A percentile compares a stretch with the other conserved stretches of the same genome.
Evolutionary conservation across 2,797 vertebrate species (phyloP).

Genomic region (Enteromius treurensis): DNA sequence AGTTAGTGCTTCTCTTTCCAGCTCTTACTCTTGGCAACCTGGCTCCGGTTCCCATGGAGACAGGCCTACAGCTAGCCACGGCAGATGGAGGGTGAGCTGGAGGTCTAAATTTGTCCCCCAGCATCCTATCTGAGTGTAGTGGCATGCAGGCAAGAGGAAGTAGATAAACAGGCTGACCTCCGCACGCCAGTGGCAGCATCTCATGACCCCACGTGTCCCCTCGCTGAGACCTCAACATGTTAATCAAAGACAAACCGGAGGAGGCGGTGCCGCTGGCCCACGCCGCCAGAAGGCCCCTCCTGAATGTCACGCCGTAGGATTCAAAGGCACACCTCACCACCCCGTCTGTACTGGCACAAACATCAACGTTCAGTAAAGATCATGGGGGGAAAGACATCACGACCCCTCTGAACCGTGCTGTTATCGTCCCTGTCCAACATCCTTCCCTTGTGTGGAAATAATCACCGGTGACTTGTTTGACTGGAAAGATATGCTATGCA

Average conservation of each 20-base stretch:
- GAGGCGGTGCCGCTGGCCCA: slow-evolving; percentile 16
- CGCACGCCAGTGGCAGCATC: slow-evolving; percentile 65
- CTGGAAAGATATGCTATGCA: not conserved
- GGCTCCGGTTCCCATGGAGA: slow-evolving; percentile 84
- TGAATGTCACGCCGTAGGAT: slow-evolving; percentile 54
- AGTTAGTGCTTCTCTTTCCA: slow-evolving; percentile 63
- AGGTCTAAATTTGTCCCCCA: slow-evolving; percentile 87
- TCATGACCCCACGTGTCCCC: slow-evolving; percentile 68
- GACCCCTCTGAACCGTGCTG: slow-evolving; percentile 48
- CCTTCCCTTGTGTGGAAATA: not conserved
- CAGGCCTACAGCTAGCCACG: slow-evolving; percentile 80
- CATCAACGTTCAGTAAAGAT: slow-evolving; percentile 44
- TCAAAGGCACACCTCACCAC: slow-evolving; percentile 52
- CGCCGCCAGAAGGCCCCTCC: slow-evolving; percentile 45
- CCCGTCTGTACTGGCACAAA: slow-evolving; percentile 45
- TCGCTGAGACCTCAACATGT: slow-evolving; percentile 49
- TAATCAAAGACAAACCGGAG: slow-evolving; percentile 51
- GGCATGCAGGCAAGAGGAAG: slow-evolving; percentile 78
- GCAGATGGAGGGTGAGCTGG: slow-evolving; percentile 85
- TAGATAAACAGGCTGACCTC: slow-evolving; percentile 67
- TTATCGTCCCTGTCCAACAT: slow-evolving; percentile 25
- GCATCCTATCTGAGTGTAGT: slow-evolving; percentile 81
- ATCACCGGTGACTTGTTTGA: not conserved
- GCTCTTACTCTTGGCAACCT: slow-evolving; percentile 73
- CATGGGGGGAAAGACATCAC: slow-evolving; percentile 50